Base-by-base conservation (phyloP, 1,140 invertebrate species). In the Psix sp. region DNA sequence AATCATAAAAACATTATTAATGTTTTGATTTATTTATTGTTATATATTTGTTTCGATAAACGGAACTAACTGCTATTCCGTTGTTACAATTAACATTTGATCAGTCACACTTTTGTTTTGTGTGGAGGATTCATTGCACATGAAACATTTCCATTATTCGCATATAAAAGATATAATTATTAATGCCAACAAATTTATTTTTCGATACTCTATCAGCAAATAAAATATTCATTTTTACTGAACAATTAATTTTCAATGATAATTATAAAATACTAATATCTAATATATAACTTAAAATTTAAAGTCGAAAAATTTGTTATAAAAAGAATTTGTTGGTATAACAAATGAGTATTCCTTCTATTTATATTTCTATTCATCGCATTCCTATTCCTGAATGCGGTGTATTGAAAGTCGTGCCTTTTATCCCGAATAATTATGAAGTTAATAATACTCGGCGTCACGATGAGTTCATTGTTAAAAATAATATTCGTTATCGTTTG, bases 381-480 rank as follows among this genome's bases (percentile, higher is more conserved):
- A n/a, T n/a, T n/a, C n/a, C n/a, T n/a, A n/a, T n/a, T n/a, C n/a
- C n/a, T n/a, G n/a, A 15, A 60, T 66, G 68, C 62, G 36, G 67
- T 6, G 2, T 49, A 66, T 66, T 60, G 31, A 60, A 73, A 73
- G 60, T 36, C 21, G 56, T 74, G 62, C 62, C 70, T 74, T 66
- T 62, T 11, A 21, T 65, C 51, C 38, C 45, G 4, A 51, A 63
- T 31, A 39, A 57, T 57, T 51, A 1, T 7, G 26, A 65, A 52
- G 39, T 52, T 39, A 52, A 52, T 33, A 59, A 72, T 72, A 59
- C 57, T 72, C 51, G 21, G 18, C 21, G 6, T 49, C 3, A 45
- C 7, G 33, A 13, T 35, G 29, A 33, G 5, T 46, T 48, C 15
- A 54, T 60, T 57, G 35, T 67, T 49, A 67, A 33, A 4, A 48